Base-by-base conservation (phyloP, 2,888 invertebrate genomes). In the Micoletzkya japonica region DNA sequence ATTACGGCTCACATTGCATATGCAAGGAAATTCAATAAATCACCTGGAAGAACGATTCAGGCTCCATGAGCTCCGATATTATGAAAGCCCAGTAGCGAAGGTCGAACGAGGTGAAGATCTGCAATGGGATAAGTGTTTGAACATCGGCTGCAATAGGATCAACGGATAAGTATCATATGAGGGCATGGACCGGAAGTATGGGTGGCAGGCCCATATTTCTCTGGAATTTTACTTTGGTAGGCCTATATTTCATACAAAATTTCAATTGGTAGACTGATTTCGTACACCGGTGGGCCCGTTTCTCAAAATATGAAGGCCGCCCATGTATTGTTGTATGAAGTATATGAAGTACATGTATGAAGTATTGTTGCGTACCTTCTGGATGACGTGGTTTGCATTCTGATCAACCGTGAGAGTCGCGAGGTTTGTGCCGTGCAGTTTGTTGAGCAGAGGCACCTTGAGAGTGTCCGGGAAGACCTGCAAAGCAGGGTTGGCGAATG, bases 341-440 rank as follows among this genome's bases (percentile, higher is more conserved):
- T n/a, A n/a, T n/a, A n/a, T n/a, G n/a, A n/a, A n/a, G n/a, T n/a
- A n/a, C n/a, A n/a, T n/a, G n/a, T n/a, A 54, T 54, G n/a, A 10
- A 54, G 14, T 26, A 10, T 20, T n/a, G 26, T 54, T n/a, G 7
- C 14, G 20, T 24, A 75, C 70, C 71, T 80, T 79, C 68, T 82
- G 82, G 32, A 83, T 72, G 57, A 82, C 80, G 67, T 82, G 81
- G 60, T 80, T 81, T 32, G 80, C 82, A 61, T 82, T 82, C 70
- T 79, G 81, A 49, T 83, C 80, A 32, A 75, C 70, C 28, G 77
- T 74, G 24, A 82, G 74, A 1, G 71, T 68, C 28, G 77, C 74
- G 6, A 76, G 71, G 61, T 77, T 76, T 26, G 59, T 37, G 10
- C 73, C 70, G 20, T 71, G 68, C 20, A 75, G 66, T 39, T 75